Conservation (phyloP, 2,888 invertebrate genomes). For the Heliconius sara region DNA sequence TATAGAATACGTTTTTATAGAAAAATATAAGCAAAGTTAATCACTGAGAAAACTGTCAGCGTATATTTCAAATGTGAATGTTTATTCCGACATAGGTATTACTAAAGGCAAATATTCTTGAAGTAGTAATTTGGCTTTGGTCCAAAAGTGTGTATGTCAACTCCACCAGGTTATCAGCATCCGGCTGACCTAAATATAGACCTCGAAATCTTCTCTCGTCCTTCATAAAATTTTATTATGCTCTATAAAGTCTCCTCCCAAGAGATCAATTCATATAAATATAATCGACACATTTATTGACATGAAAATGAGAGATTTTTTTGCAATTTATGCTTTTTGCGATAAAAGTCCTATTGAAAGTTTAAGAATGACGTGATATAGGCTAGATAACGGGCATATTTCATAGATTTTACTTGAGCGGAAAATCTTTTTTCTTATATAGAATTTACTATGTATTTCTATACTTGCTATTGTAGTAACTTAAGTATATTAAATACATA, state of each 20-base stretch:
- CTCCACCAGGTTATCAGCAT: constrained; percentile 75
- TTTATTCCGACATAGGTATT: constrained; percentile 62
- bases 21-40: not conserved
- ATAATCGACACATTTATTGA: constrained; percentile 40
- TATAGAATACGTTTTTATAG: no score
- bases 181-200: constrained; percentile 71
- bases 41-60: not conserved
- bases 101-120: constrained; percentile 40
- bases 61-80: constrained; percentile 22
- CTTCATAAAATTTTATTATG: constrained; percentile 72
- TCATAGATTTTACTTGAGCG: not conserved
- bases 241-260: constrained; percentile 65
- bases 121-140: constrained; percentile 58
- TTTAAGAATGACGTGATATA: constrained; percentile 4
- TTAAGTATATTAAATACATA: not conserved
- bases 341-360: constrained; percentile 19
- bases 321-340: constrained; percentile 11
- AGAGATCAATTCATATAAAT: constrained; percentile 68
- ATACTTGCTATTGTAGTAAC: not conserved
- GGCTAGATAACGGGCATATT: constrained; percentile 4
- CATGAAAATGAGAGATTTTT: constrained; percentile 24
- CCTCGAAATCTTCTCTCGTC: constrained; percentile 66
- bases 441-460: not conserved
- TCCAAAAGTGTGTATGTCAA: constrained; percentile 65
- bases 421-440: not conserved